These are phyloP conservation scores for Tiliacea aurago DNA, from an alignment of 2,888 invertebrate species.

Conservation along the genomic window DNA sequence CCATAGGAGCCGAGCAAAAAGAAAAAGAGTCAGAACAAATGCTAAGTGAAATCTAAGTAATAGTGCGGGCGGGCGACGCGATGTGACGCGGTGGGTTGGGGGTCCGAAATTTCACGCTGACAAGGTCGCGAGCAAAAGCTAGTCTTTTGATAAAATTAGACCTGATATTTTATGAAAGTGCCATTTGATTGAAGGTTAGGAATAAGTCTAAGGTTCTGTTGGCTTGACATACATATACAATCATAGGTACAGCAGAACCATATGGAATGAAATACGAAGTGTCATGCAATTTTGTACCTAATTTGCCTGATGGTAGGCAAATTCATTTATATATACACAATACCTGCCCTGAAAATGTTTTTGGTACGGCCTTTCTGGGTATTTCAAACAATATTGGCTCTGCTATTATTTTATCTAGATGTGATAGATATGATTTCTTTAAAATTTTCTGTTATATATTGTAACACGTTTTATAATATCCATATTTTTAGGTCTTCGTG, in stretches of 20 bases:
- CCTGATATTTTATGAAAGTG: background rate
- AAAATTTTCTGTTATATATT: too few relatives aligned
- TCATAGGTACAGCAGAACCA: background rate
- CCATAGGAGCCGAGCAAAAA: too few relatives aligned
- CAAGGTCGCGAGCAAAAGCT: too few relatives aligned
- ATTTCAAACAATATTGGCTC: background rate
- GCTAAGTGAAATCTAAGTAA: too few relatives aligned
- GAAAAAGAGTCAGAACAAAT: too few relatives aligned
- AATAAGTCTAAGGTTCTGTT: background rate
- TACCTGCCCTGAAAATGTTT: background rate
- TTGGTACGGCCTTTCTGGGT: background rate
- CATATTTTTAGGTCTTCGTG: background rate
- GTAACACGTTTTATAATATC: background rate
- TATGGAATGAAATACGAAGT: background rate
- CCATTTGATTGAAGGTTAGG: background rate
- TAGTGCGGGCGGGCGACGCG: too few relatives aligned
- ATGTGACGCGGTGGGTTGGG: too few relatives aligned
- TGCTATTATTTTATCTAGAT: background rate
- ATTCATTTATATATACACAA: too few relatives aligned
- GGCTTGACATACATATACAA: background rate
- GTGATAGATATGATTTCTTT: background rate
- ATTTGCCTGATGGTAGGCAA: too few relatives aligned
- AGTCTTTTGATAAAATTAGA: too few relatives aligned
- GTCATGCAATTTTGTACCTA: background rate
- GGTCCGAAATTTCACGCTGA: too few relatives aligned